Evolutionary conservation across 1,140 invertebrate species (phyloP).

Genomic region (Habropoda laboriosa): DNA sequence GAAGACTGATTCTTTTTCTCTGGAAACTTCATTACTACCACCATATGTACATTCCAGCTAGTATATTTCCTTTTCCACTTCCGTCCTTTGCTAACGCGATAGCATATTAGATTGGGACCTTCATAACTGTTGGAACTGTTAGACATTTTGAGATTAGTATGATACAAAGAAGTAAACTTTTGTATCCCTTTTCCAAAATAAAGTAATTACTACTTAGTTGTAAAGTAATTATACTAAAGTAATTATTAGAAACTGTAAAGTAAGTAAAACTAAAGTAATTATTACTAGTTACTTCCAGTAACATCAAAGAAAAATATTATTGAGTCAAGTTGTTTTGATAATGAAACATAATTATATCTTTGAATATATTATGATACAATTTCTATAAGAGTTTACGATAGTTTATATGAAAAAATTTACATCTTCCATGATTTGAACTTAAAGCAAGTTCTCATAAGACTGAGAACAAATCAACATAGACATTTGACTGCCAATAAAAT

Average conservation of each 20-base stretch:
- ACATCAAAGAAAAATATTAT: conserved; percentile 45
- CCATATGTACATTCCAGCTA: conserved; percentile 61
- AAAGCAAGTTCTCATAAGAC: conserved; percentile 30
- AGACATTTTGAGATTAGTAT: conserved; percentile 38
- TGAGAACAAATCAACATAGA: conserved; percentile 38
- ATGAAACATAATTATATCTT: conserved; percentile 49
- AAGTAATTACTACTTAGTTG: too few species aligned
- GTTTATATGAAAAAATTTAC: conserved; percentile 42
- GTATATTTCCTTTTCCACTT: conserved; percentile 61
- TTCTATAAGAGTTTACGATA: conserved; percentile 46
- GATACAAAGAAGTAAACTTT: conserved; percentile 35
- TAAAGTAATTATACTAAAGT: too few species aligned
- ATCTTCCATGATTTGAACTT: conserved; percentile 48
- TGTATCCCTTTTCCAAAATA: conserved; percentile 34
- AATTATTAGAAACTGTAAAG: too few species aligned
- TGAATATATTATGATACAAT: conserved; percentile 50
- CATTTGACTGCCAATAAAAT: conserved; percentile 49
- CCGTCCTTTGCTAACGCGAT: conserved; percentile 66
- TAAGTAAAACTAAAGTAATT: too few species aligned
- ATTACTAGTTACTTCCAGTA: too few species aligned
- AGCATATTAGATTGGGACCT: conserved; percentile 59
- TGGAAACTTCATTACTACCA: conserved; percentile 48
- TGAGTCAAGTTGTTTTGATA: conserved; percentile 50
- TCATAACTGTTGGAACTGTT: conserved; percentile 49
- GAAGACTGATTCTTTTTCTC: conserved; percentile 54